phyloP scores from a whole-genome alignment of 1,140 invertebrate genomes.

The Whitmania pigra region DNA sequence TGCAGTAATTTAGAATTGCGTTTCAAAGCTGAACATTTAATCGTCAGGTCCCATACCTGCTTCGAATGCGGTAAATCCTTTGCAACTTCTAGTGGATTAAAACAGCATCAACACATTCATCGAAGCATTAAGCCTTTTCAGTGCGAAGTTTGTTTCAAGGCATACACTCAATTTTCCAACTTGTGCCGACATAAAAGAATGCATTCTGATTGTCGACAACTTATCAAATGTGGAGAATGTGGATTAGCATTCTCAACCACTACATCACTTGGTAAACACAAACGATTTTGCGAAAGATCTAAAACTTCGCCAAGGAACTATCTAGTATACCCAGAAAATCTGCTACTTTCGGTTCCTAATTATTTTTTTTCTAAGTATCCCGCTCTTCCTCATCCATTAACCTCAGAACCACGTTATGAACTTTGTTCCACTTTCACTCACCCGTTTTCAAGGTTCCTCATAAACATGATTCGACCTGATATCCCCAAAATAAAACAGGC shows the following conservation, averaged over 20 bases:
- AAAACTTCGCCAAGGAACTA: too few species aligned
- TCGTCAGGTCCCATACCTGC: constrained; percentile 82
- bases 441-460: too few species aligned
- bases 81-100: constrained; percentile 80
- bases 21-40: constrained; percentile 1
- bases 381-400: too few species aligned
- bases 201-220: constrained; percentile 62
- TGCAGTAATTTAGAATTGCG: neutral
- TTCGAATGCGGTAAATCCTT: constrained; percentile 97
- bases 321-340: too few species aligned
- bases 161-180: constrained; percentile 99
- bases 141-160: constrained; percentile 56
- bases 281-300: constrained; percentile 48
- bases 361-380: too few species aligned
- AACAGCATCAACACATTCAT: constrained; percentile 96
- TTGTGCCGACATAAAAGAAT: constrained; percentile 96
- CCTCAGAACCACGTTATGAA: too few species aligned
- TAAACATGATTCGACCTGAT: too few species aligned
- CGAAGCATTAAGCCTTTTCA: constrained; percentile 94
- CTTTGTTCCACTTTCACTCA: too few species aligned
- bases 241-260: constrained; percentile 78
- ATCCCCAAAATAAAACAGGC: neutral
- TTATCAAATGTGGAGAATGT: constrained; percentile 70
- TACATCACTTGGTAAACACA: constrained; percentile 55
- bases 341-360: too few species aligned